Evolutionary conservation across 2,888 invertebrate genomes (phyloP).

Genomic region (Eristalinus aeneus): DNA sequence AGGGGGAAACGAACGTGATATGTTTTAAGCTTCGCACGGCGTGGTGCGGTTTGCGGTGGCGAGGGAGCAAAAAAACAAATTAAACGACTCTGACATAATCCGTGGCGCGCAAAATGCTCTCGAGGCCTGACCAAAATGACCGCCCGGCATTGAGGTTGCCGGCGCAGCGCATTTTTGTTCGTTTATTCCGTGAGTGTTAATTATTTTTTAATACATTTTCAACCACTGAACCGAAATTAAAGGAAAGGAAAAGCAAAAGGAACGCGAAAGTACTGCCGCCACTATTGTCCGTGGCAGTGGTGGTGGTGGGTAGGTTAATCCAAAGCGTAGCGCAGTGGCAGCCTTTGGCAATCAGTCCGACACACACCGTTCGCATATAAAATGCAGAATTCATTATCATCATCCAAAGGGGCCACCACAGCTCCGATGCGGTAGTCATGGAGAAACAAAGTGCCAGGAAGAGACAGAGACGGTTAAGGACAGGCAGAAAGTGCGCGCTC

Average conservation of each 20-base stretch:
- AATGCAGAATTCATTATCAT: constrained; percentile 67
- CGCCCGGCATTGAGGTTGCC: not conserved
- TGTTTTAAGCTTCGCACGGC: not conserved
- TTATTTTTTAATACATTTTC: constrained; percentile 60
- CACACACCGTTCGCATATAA: constrained; percentile 67
- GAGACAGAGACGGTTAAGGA: not conserved
- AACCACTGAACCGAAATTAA: constrained; percentile 26
- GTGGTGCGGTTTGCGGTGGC: too few species aligned
- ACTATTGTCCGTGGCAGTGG: not conserved
- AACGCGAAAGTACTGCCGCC: not conserved
- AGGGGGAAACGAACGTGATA: not conserved
- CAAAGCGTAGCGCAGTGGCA: constrained; percentile 70
- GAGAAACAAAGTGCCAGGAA: not conserved
- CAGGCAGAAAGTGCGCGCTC: constrained; percentile 35
- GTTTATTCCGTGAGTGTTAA: constrained; percentile 50
- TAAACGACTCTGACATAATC: not conserved
- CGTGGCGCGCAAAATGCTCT: not conserved
- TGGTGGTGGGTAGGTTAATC: constrained; percentile 42
- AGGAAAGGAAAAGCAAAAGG: not conserved
- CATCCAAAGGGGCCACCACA: not conserved
- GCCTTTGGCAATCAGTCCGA: constrained; percentile 67
- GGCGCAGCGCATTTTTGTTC: not conserved
- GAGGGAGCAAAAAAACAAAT: not conserved
- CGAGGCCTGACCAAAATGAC: too few species aligned
- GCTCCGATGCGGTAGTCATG: not conserved